Evolutionary conservation across 2,888 invertebrate species (phyloP), one percentile per base, ranked within the genome.

Genomic region (Caenorhabditis doughertyi): DNA sequence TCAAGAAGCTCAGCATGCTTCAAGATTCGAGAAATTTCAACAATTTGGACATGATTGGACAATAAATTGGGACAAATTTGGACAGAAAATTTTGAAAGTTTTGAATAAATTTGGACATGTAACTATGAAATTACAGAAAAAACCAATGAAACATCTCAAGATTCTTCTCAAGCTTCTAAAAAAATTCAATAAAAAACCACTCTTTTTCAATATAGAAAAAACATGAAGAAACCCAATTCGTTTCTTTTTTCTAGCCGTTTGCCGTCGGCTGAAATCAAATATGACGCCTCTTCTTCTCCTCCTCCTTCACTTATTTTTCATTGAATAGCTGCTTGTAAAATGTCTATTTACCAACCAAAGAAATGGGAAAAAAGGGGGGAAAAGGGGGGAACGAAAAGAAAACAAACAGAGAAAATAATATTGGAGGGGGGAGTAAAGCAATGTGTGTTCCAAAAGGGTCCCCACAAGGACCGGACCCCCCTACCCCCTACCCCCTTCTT

Each of bases 391-490:
- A 13, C n/a, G 0, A 13, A 23, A 11, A 60, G 60, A 60, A 60
- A 60, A 60, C 60, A 60, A 60, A 42, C 60, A 60, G n/a, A n/a
- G n/a, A n/a, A n/a, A n/a, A n/a, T 60, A 60, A 60, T 60, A 60
- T 60, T 60, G 56, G 16, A 16, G n/a, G 5, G 35, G 35, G 44
- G 44, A 44, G 2, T 16, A 44, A 7, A 44, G 44, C 11, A 56
- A 56, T 35, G 21, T 23, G 42, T 25, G 39, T 60, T 35, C 56
- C 56, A 35, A 18, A 47, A 18, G 18, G 44, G 18, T 18, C 44
- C 44, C 44, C n/a, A n/a, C n/a, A n/a, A n/a, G n/a, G n/a, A n/a
- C n/a, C n/a, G n/a, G n/a, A n/a, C n/a, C n/a, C n/a, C n/a, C n/a
- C n/a, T n/a, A n/a, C n/a, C n/a, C n/a, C n/a, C n/a, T n/a, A n/a